Percentiles rank a stretch among this genome's conserved stretches.
These are phyloP conservation scores for Falco berigora DNA, from an alignment of 2,797 vertebrate genomes.

Conservation along the genomic window DNA sequence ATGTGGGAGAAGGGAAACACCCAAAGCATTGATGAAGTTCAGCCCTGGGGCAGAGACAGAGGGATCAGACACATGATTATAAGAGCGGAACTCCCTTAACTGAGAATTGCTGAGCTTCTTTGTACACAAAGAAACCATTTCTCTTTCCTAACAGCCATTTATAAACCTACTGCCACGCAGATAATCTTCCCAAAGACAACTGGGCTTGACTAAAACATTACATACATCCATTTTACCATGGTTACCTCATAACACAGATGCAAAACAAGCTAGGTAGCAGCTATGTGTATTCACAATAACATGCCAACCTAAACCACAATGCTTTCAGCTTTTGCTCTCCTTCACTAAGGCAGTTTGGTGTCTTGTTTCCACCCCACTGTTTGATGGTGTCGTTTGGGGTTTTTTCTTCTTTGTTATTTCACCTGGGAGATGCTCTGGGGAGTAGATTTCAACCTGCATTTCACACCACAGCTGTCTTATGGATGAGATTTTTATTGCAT, in stretches of 20 bases:
- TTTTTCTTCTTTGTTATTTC: background rate
- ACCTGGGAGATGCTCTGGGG: background rate
- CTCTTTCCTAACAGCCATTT: background rate
- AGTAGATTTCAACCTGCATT: background rate
- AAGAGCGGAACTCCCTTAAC: background rate
- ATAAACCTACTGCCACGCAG: background rate
- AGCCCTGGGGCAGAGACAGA: background rate
- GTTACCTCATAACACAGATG: background rate
- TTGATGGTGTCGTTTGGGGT: background rate
- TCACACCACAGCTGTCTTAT: background rate
- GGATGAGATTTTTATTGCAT: background rate
- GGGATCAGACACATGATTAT: background rate
- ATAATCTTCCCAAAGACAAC: background rate
- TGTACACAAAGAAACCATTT: background rate
- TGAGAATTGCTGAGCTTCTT: background rate
- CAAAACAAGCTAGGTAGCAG: background rate
- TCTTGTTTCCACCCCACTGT: background rate
- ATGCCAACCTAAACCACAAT: background rate
- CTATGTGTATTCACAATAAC: background rate
- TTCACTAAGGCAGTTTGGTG: background rate
- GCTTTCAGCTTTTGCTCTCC: background rate
- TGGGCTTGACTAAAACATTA: background rate
- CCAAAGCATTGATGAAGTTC: background rate
- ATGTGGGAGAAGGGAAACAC: background rate
- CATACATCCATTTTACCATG: background rate